phyloP scores from a whole-genome alignment of 2,888 invertebrate species.

The Alcis repandata region DNA sequence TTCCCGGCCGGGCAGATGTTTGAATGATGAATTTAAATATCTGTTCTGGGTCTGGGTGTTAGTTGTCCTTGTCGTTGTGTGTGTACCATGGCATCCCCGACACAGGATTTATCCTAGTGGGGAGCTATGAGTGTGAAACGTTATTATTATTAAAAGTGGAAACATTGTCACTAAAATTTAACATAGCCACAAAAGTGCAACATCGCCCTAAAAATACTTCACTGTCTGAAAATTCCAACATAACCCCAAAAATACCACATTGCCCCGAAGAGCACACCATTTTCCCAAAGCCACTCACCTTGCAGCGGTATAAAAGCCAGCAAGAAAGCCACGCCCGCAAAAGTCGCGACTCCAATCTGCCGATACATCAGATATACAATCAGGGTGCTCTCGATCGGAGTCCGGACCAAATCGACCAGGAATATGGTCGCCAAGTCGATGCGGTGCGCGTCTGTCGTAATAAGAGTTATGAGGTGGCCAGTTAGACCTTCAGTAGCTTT shows the following conservation, averaged over 20 bases:
- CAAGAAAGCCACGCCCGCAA: constrained; percentile 88
- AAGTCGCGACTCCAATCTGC: constrained; percentile 85
- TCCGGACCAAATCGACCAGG: constrained; percentile 93
- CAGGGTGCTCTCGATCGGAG: constrained; percentile 92
- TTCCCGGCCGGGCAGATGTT: no score
- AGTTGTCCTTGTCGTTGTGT: no score
- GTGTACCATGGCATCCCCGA: no score
- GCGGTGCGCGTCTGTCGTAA: constrained; percentile 95
- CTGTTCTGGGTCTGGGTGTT: no score
- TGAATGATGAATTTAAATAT: no score
- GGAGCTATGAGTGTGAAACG: no score
- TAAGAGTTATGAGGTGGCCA: constrained; percentile 90
- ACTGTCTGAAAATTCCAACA: no score
- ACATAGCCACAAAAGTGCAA: neutral
- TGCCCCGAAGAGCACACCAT: no score
- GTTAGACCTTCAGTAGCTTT: constrained; percentile 88
- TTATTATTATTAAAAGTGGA: no score
- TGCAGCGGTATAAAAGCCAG: constrained; percentile 88
- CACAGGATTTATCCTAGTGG: no score
- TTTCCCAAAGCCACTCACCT: no score
- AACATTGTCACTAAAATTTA: neutral
- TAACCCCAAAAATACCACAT: no score
- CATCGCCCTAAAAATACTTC: neutral
- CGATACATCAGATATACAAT: constrained; percentile 91
- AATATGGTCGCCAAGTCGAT: constrained; percentile 94